These are phyloP conservation scores for Lamprotornis superbus DNA, from an alignment of 2,113 vertebrate genomes.

Conservation along the genomic window DNA sequence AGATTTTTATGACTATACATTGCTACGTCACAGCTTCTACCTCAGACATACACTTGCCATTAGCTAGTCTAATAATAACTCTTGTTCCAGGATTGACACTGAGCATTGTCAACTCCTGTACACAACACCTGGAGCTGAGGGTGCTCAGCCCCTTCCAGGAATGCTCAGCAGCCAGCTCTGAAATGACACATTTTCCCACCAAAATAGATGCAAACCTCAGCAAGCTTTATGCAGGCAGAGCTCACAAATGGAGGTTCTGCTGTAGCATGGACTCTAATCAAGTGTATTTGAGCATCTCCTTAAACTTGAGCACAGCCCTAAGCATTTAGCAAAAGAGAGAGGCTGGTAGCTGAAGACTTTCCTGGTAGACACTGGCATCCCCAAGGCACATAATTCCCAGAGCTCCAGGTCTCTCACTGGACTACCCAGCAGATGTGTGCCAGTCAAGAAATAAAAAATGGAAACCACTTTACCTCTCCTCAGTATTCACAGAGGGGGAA, in stretches of 20 bases:
- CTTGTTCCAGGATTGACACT: constrained; percentile 4
- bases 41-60: constrained; percentile 47
- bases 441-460: not conserved
- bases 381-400: fast-evolving
- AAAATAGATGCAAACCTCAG: not conserved
- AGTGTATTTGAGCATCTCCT: not conserved
- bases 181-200: not conserved
- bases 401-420: not conserved
- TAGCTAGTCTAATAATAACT: constrained; percentile 59
- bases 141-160: constrained; percentile 35
- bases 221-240: not conserved
- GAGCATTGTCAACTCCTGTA: not conserved
- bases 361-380: not conserved
- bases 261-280: not conserved
- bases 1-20: constrained; percentile 64
- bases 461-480: not conserved
- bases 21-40: constrained; percentile 53
- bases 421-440: not conserved
- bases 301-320: not conserved
- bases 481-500: not conserved
- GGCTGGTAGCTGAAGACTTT: not conserved
- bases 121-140: constrained; percentile 7
- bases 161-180: not conserved
- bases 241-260: not conserved
- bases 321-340: not conserved